Conservation (phyloP, 2,113 vertebrate species). For the Grantiella picta region DNA sequence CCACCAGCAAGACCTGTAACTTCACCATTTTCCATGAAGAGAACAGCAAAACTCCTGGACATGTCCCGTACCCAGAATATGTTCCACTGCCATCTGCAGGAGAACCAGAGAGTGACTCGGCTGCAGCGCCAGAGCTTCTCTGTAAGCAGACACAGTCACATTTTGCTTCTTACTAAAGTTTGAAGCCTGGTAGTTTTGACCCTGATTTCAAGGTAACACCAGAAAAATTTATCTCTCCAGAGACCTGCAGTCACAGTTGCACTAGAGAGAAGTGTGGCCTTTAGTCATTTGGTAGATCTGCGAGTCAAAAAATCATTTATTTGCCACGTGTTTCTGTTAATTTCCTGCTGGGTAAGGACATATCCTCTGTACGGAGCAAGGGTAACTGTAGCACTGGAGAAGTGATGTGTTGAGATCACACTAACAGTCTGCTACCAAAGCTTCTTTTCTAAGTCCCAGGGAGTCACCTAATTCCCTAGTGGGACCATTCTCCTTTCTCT, state of each 20-base stretch:
- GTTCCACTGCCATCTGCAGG: conserved; percentile 10
- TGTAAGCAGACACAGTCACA: neutral
- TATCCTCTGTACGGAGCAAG: neutral
- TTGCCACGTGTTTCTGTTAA: neutral
- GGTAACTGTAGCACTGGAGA: neutral
- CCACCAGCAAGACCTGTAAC: neutral
- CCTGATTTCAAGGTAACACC: neutral
- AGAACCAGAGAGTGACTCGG: neutral
- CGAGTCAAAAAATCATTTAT: neutral
- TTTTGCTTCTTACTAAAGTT: neutral
- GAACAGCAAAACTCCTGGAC: neutral
- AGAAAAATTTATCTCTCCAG: neutral
- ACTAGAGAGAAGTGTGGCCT: neutral
- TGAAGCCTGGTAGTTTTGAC: neutral
- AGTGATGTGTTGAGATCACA: neutral
- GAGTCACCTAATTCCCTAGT: neutral
- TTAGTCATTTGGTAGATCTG: neutral
- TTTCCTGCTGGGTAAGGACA: neutral
- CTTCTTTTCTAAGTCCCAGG: neutral
- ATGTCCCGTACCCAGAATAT: neutral
- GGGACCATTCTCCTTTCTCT: neutral
- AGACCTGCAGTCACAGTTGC: neutral
- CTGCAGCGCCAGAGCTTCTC: neutral
- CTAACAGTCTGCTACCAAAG: neutral
- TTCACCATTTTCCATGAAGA: neutral